Conservation (phyloP, 2,888 invertebrate genomes). For the Nymphalis urticae region DNA sequence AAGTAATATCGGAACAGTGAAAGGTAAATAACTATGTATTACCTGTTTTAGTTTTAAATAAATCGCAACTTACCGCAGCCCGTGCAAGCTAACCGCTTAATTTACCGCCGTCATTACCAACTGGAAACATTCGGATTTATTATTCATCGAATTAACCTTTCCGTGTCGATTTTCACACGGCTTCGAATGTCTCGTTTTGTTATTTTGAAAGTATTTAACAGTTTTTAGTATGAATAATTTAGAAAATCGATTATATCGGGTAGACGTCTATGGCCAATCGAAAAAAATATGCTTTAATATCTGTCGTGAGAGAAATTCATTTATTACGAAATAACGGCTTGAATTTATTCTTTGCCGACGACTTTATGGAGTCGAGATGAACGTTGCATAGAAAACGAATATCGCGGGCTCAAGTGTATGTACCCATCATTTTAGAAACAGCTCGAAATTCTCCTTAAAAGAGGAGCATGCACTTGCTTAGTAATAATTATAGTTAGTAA, state of each 20-base stretch:
- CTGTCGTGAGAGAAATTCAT: constrained; percentile 10
- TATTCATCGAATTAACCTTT: constrained; percentile 9
- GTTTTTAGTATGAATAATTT: constrained; percentile 24
- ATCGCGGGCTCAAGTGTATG: too few species aligned
- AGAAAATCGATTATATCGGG: constrained; percentile 24
- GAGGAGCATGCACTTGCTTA: too few species aligned
- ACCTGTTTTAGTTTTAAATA: background rate
- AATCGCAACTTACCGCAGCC: background rate
- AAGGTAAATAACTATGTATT: too few species aligned
- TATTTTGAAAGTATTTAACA: constrained; percentile 16
- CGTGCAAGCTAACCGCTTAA: background rate
- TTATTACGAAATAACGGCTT: constrained; percentile 3
- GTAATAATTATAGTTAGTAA: too few species aligned
- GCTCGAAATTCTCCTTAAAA: too few species aligned
- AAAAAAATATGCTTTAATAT: background rate
- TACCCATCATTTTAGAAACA: too few species aligned
- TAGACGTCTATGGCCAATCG: constrained; percentile 15
- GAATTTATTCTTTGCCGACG: background rate
- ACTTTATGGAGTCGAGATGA: background rate
- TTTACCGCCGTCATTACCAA: constrained; percentile 1
- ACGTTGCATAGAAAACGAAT: too few species aligned
- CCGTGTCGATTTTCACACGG: constrained; percentile 26
- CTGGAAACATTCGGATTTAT: constrained; percentile 2
- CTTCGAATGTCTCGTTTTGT: constrained; percentile 10
- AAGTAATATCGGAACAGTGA: too few species aligned